Conservation (phyloP, 2,113 vertebrate species). For the Sinocyclocheilus grahami region DNA sequence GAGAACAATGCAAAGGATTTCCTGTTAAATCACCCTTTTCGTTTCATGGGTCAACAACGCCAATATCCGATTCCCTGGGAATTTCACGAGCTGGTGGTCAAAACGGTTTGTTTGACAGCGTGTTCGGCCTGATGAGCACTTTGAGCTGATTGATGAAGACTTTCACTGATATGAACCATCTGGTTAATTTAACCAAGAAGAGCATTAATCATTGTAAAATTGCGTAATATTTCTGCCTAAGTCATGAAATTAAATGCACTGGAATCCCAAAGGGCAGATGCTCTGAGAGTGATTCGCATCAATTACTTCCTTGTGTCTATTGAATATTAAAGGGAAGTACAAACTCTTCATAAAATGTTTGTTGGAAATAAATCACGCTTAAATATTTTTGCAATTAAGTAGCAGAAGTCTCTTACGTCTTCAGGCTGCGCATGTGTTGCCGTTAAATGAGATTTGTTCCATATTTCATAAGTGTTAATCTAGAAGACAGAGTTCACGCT, state of each 20-base stretch:
- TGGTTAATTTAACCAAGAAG: conserved; percentile 40
- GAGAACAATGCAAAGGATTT: conserved; percentile 19
- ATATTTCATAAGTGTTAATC: not conserved
- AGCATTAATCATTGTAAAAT: conserved; percentile 56
- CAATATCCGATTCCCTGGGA: conserved; percentile 28
- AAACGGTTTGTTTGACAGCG: conserved; percentile 33
- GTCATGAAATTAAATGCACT: conserved; percentile 42
- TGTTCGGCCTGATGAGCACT: conserved; percentile 50
- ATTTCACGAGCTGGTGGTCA: conserved; percentile 46
- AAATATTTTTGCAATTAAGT: conserved; percentile 14
- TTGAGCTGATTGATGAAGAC: conserved; percentile 37
- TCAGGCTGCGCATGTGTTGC: not conserved
- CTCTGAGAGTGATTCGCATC: conserved; percentile 27
- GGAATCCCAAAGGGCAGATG: conserved; percentile 25
- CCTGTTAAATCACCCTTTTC: conserved; percentile 17
- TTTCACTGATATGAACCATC: conserved; percentile 52
- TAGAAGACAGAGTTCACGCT: conserved; percentile 2
- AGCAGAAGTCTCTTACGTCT: not conserved
- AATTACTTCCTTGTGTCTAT: conserved; percentile 28
- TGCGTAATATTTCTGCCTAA: conserved; percentile 56
- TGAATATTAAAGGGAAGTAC: conserved; percentile 4
- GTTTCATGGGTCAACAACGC: conserved; percentile 4
- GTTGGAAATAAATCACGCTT: conserved; percentile 9
- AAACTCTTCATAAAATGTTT: conserved; percentile 25
- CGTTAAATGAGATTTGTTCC: not conserved